Evolutionary conservation across 2,797 vertebrate genomes (phyloP), one percentile per base, ranked within the genome.

Genomic region (Vireo griseus): DNA sequence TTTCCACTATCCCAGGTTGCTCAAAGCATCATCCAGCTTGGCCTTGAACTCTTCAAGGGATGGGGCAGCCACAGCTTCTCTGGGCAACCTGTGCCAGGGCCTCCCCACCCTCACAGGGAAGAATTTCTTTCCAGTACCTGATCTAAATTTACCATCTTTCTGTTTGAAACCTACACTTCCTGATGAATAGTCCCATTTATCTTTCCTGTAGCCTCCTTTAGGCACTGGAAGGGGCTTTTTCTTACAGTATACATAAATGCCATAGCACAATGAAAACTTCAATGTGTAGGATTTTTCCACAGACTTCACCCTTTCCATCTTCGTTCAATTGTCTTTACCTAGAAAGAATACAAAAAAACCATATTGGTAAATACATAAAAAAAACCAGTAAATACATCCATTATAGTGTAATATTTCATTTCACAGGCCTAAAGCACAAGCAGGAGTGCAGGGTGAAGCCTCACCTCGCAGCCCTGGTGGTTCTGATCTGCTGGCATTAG

Each of bases 1-100:
- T 33, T 66, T 31, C 24, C 24, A n/a, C 16, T 44, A 5, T 0
- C 1, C 16, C 54, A 73, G 37, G 14, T 2, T 37, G 10, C 28
- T 37, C 28, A 28, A 67, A 73, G 20, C 24, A 37, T 0, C 1
- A 16, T 33, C 68, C 68, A 74, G 2, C 15, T 1, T 33, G 28
- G 28, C n/a, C 28, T 63, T 69, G 45, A 2, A 21, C 25, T 9
- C 9, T 63, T 17, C 16, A 25, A 58, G 44, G 50, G 57, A 28
- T 28, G 44, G 25, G 11, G 11, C n/a, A 69, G 22, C 16, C 55
- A 44, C 69, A 48, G 48, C 37, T 39, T 11, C 19, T 29, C 48
- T 22, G 52, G 20, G 3, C 16, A 80, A 0, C 11, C 4, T 10
- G 55, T 55, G 11, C 42, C 35, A 44, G 22, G 2, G 16, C 13